Conservation (phyloP, 1,140 invertebrate species). For the Condylostylus longicornis region DNA sequence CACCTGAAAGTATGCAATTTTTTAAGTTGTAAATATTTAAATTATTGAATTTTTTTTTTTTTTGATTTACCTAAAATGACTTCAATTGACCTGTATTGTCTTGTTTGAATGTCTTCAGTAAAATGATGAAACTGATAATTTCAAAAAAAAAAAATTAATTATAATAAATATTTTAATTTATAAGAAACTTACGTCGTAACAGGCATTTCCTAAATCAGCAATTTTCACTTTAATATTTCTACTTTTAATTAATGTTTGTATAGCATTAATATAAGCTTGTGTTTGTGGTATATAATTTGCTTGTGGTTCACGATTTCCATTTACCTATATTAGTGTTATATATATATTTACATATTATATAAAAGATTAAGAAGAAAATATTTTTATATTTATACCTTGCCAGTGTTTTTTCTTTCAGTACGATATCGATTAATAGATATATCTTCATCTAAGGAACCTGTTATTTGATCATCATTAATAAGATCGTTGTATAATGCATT, state of each 20-base stretch:
- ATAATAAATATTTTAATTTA: neutral
- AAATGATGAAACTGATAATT: slow-evolving; percentile 27
- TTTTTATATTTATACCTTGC: slow-evolving; percentile 21
- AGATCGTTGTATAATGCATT: slow-evolving; percentile 12
- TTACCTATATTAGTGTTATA: neutral
- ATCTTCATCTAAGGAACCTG: neutral
- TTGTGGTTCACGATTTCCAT: neutral
- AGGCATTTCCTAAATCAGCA: slow-evolving; percentile 96
- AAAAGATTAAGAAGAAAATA: no score
- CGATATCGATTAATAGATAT: slow-evolving; percentile 22
- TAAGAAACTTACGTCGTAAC: slow-evolving; percentile 53
- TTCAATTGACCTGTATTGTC: slow-evolving; percentile 94
- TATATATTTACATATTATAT: neutral
- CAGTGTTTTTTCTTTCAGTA: slow-evolving; percentile 32
- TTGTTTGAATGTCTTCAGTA: slow-evolving; percentile 82
- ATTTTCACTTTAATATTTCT: slow-evolving; percentile 87
- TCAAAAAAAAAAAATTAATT: slow-evolving; percentile 2
- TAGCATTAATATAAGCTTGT: slow-evolving; percentile 32
- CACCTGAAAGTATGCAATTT: slow-evolving; percentile 63
- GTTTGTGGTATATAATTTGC: slow-evolving; percentile 3
- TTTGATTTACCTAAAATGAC: no score
- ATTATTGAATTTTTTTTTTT: no score
- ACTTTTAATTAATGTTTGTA: slow-evolving; percentile 71
- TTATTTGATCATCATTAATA: slow-evolving; percentile 7
- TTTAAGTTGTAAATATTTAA: no score